Evolutionary conservation across 2,888 invertebrate genomes (phyloP), one percentile per base, ranked within the genome.

Genomic region (Apamea epomidion): DNA sequence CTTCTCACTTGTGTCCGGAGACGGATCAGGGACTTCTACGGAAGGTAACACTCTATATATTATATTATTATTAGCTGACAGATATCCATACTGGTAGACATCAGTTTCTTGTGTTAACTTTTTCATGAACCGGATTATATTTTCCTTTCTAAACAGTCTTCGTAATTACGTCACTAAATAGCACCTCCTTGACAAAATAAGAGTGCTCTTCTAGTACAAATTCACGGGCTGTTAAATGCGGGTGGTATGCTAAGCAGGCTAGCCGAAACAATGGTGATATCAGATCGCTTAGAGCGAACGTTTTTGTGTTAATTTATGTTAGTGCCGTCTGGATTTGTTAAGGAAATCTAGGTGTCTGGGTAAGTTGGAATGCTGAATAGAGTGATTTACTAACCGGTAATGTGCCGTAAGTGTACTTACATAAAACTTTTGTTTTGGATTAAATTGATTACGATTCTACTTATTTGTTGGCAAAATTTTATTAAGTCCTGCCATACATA

Each of bases 261-360:
- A 90, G 91, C 91, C 90, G 87, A 91, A 94, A 94, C 92, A 91
- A 90, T 89, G 89, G 90, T 88, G 90, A 87, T 92, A 93, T 92
- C 93, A 92, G 91, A 92, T 92, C 89, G 92, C 85, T 89, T 89
- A 89, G 88, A 91, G 86, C 86, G 88, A 92, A 91, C 91, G 89
- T 91, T 93, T 93, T 91, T 90, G 90, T 88, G 88, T 89, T 90
- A 91, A 92, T 93, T 93, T 93, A 94, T 92, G 92, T 88, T 82
- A 86, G 86, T 89, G 89, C 90, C 72, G 70, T 89, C 90, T 89
- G 86, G 84, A 91, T 92, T 92, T 90, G 89, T 89, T 74, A 83
- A 83, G 88, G 86, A 89, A 88, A 86, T 81, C 85, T 85, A 83
- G 88, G 87, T 87, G 88, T 91, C 89, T 79, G 60, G 72, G 29